A percentile compares a stretch with the other conserved stretches of the same genome.
phyloP scores from a whole-genome alignment of 2,797 vertebrate species.

The Caiman crocodilus region DNA sequence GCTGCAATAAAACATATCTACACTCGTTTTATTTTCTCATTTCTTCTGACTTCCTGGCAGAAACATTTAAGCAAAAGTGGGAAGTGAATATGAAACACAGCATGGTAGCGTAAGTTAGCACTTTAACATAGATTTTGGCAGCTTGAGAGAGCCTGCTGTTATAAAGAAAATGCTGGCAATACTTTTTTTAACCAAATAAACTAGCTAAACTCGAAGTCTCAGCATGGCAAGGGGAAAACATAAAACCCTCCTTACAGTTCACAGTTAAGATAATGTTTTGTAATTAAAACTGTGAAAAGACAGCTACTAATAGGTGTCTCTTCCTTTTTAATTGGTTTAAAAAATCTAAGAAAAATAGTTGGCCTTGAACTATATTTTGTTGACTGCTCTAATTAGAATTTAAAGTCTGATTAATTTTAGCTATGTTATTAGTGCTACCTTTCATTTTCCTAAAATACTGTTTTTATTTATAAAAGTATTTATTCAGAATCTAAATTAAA shows the following conservation, averaged over 20 bases:
- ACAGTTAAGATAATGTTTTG: background rate
- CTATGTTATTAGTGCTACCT: background rate
- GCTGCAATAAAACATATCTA: background rate
- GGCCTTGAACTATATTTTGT: background rate
- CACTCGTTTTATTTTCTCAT: slow-evolving; percentile 20
- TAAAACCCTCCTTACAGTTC: slow-evolving; percentile 21
- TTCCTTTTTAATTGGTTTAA: background rate
- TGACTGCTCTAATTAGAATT: background rate
- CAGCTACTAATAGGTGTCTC: background rate
- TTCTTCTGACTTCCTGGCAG: slow-evolving; percentile 47
- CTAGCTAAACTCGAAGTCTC: slow-evolving; percentile 4
- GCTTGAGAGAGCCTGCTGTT: slow-evolving; percentile 68
- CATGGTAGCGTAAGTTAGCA: slow-evolving; percentile 66
- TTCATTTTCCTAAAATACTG: background rate
- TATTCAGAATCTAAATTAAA: background rate
- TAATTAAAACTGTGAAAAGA: slow-evolving; percentile 24
- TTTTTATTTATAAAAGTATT: background rate
- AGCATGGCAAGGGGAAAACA: slow-evolving; percentile 38
- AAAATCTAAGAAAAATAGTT: background rate
- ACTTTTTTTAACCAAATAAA: slow-evolving; percentile 48
- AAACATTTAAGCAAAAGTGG: slow-evolving; percentile 57
- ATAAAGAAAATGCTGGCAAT: slow-evolving; percentile 48
- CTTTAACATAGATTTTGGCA: slow-evolving; percentile 56
- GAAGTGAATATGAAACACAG: slow-evolving; percentile 58
- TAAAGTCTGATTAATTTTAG: background rate